phyloP scores from a whole-genome alignment of 2,797 vertebrate genomes.

The Tarsius wallacei region DNA sequence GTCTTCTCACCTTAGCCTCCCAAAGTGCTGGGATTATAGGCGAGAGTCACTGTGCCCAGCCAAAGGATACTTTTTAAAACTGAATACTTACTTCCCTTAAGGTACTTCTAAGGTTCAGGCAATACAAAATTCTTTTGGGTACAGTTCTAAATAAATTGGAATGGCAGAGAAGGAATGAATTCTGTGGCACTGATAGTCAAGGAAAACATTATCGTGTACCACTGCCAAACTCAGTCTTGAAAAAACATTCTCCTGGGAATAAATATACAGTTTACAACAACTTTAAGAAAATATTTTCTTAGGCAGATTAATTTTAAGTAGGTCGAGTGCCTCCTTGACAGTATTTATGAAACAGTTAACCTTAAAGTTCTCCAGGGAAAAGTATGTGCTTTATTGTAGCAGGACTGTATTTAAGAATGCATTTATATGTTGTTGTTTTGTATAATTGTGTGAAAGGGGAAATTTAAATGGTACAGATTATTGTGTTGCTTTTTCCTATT shows the following conservation, averaged over 20 bases:
- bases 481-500: not conserved
- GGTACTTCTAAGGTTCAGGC: not conserved
- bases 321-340: not conserved
- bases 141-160: not conserved
- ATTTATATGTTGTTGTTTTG: not conserved
- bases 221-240: not conserved
- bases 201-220: rapidly evolving
- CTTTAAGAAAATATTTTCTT: not conserved
- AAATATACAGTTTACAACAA: not conserved
- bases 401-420: not conserved
- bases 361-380: constrained; percentile 16
- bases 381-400: not conserved
- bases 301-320: not conserved
- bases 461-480: not conserved
- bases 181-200: not conserved
- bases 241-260: not conserved
- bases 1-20: no score
- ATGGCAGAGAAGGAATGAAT: not conserved
- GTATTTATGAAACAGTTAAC: not conserved
- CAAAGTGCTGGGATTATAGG: no score
- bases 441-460: not conserved
- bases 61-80: constrained; percentile 3
- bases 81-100: not conserved
- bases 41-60: no score
- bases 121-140: not conserved